Base-by-base conservation (phyloP, 2,113 vertebrate genomes). In the Caracal caracal region DNA sequence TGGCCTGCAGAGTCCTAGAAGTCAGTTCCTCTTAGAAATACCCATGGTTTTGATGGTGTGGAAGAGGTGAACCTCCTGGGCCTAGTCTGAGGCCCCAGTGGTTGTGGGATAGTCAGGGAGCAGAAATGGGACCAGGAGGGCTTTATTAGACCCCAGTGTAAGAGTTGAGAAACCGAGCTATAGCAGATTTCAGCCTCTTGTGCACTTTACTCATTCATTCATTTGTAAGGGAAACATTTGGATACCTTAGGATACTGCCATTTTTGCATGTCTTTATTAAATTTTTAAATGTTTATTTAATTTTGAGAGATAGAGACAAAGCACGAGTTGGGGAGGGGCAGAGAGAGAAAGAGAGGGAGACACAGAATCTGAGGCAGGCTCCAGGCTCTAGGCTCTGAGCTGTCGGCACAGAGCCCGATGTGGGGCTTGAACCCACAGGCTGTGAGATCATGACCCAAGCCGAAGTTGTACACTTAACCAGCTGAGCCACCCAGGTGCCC, bases 81-180 rank as follows among this genome's bases (percentile, higher is more conserved):
- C 11, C 24, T 5, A 30, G 51, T 1, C 12, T 3, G 61, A 83
- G 76, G 12, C 30, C 11, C 6, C 20, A 6, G 20, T 28, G 33
- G 53, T 19, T n/a, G 51, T 13, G 22, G 63, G 71, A 49, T 22
- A 28, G 59, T 28, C 78, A 40, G 20, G 43, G 15, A 43, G 26
- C 51, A 26, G 10, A 28, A 51, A 7, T 20, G 66, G 28, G 1
- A 2, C 1, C 15, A 40, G 13, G 47, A 47, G 65, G n/a, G 7
- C 35, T 30, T 65, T n/a, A 3, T 65, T 56, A 65, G 28, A 24
- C 1, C 65, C 28, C 13, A 2, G 3, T 17, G n/a, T 66, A 10
- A 16, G 37, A 26, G 13, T 10, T 10, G 2, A 24, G 11, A 65
- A 59, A 15, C 9, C 0, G 15, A 22, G 53, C 7, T 6, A 9